Evolutionary conservation across 2,113 vertebrate species (phyloP), one percentile per base, ranked within the genome.

Genomic region (Myiagra hebetior): DNA sequence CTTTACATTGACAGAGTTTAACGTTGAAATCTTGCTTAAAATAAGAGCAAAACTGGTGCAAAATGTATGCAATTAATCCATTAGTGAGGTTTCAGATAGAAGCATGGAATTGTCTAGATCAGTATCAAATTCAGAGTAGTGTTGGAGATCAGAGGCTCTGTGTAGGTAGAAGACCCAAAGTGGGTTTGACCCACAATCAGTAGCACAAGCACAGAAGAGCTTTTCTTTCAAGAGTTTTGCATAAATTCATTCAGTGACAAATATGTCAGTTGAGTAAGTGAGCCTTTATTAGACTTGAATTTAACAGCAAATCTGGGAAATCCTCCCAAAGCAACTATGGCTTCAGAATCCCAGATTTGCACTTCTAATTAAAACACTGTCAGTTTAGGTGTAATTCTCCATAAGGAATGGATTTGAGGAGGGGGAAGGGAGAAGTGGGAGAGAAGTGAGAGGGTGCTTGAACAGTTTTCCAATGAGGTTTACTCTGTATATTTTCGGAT

Each of bases 301-400:
- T 95, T 95, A 95, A 73, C 94, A 96, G 77, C 76, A 94, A 92
- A 96, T 96, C 97, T 96, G 87, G 92, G 96, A 98, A 97, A 97
- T 97, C 95, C 93, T 93, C 92, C 93, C 91, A 90, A 91, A 95
- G 96, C 75, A 94, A 22, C 76, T 10, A 27, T 76, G 93, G 84
- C 89, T 97, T 96, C 97, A 93, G 91, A 92, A 95, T 96, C 84
- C 75, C 91, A 88, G 81, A 93, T 93, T 97, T 97, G 96, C 68
- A 30, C 82, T 97, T 96, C 91, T 98, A 97, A 98, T 98, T 98
- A 97, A 95, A 97, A 91, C 35, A 6, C 94, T 97, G 95, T 96
- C 96, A 93, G 74, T 95, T 97, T 93, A 93, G 82, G 81, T 95
- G 53, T 86, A 97, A 96, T 91, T 96, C 95, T 87, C 64, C 57